Evolutionary conservation across 2,113 vertebrate species (phyloP).

Genomic region (Apodemus speciosus): DNA sequence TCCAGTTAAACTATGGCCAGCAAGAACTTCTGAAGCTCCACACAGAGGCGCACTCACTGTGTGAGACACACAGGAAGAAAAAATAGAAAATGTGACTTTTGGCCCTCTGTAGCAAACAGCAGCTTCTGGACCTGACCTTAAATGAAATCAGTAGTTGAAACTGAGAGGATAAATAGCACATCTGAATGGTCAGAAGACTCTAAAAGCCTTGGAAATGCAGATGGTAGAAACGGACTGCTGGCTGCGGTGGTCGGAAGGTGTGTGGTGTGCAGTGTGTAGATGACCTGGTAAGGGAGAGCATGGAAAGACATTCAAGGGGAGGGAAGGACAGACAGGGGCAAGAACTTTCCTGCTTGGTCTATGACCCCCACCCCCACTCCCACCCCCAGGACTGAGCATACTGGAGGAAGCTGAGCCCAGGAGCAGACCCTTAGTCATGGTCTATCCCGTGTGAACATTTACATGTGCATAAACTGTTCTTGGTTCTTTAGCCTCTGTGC

Average conservation of each 20-base stretch:
- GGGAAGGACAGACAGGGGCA: accelerated
- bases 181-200: not conserved
- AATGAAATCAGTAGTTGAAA: not conserved
- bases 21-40: not conserved
- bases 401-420: not conserved
- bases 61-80: not conserved
- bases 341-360: not conserved
- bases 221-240: no score
- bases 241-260: not conserved
- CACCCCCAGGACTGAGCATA: not conserved
- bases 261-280: no score
- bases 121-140: not conserved
- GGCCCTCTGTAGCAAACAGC: not conserved
- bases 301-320: not conserved
- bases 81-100: not conserved
- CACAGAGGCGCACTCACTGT: not conserved
- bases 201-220: not conserved
- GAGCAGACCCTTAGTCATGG: not conserved
- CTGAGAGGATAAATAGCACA: not conserved
- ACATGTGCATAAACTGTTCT: no score
- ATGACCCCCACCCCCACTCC: not conserved
- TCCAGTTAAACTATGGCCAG: not conserved
- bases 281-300: not conserved
- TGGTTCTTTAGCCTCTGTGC: not conserved
- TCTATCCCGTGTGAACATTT: not conserved